Evolutionary conservation across 2,888 invertebrate genomes (phyloP), one percentile per base, ranked within the genome.

Genomic region (Drosophila dives): DNA sequence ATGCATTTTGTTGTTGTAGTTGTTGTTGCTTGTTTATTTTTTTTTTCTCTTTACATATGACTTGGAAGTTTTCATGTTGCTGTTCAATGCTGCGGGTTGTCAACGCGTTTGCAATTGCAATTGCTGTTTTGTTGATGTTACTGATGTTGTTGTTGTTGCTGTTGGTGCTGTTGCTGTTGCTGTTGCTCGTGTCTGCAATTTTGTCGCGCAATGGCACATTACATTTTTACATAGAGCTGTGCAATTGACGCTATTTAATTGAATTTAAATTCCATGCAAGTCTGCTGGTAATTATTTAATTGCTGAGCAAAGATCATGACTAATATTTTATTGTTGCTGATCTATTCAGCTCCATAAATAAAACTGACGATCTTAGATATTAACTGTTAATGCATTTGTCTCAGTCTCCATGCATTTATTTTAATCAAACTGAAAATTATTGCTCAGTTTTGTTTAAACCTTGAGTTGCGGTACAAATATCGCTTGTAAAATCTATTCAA

Each of bases 31-130:
- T 38, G 54, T 38, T 45, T 49, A 54, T 42, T 45, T 56, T 66
- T 58, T 64, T 77, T 62, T 15, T 20, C 42, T 42, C 42, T 42
- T 42, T 20, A 7, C 78, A 80, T 83, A 82, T 85, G 83, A 72
- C 80, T 85, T 72, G 72, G 66, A 77, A 61, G 62, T 79, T 67
- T 83, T 64, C 65, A 77, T 80, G 77, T 79, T 72, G 75, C 71
- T 80, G 64, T 66, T 63, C 64, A 58, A 64, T 67, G 73, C 69
- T 72, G 83, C 75, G 70, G 69, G 70, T 74, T 86, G 81, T 80
- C 84, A 83, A 80, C 81, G 83, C 81, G 76, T 73, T 64, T 72
- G 62, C 40, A 49, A 62, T 72, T 61, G 59, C 33, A 61, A 64
- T 60, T 73, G 63, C 51, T 66, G 73, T 50, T 71, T 71, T 69